Conservation (phyloP, 2,113 vertebrate genomes). For the Sinocyclocheilus anophthalmus region DNA sequence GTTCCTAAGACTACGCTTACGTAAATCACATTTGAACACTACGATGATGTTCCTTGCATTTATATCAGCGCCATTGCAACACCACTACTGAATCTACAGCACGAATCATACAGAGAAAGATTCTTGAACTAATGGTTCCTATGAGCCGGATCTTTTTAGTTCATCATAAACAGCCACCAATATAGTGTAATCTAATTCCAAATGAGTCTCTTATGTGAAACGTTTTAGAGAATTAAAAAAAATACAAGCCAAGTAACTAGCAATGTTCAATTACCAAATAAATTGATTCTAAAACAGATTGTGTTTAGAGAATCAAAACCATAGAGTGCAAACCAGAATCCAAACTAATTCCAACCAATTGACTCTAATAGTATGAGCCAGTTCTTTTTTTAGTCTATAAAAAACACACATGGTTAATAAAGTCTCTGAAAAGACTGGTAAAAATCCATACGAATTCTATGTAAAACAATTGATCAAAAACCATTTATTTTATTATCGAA, state of each 20-base stretch:
- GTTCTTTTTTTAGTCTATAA: too few species aligned
- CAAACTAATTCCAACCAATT: not conserved
- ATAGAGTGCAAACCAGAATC: not conserved
- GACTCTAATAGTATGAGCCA: too few species aligned
- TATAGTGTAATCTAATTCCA: not conserved
- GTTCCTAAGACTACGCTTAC: not conserved
- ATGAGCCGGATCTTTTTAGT: not conserved
- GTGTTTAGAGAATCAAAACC: not conserved
- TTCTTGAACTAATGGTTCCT: not conserved
- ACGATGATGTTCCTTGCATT: not conserved
- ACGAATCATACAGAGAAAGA: not conserved
- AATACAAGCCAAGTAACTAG: not conserved
- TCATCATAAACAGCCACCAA: not conserved
- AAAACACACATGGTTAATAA: too few species aligned
- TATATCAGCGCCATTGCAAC: not conserved
- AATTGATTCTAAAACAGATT: not conserved
- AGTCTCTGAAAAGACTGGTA: not conserved
- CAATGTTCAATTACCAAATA: too few species aligned
- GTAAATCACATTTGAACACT: not conserved
- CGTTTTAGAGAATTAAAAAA: not conserved
- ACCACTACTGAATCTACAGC: not conserved
- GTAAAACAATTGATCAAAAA: not conserved
- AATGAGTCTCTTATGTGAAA: not conserved
- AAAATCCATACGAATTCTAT: not conserved
- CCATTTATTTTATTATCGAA: too few species aligned